Base-by-base conservation (phyloP, 2,888 invertebrate species). In the Morpho achilles region DNA sequence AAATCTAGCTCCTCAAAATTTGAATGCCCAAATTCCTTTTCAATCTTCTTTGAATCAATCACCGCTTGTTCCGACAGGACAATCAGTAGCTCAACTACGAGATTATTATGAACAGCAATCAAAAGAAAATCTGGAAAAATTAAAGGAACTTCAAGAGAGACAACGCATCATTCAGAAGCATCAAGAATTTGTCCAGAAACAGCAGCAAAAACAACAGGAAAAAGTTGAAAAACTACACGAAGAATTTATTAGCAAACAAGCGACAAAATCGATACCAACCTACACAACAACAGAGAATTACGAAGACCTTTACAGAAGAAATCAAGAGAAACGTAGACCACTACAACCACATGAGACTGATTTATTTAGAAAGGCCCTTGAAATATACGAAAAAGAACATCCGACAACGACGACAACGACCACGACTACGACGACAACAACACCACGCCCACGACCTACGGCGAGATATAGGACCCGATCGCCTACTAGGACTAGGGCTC, bases 121-220 rank as follows among this genome's bases (percentile, higher is more conserved):
- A n/a, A 92, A 94, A 69, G 91, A 94, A 64, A 91, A 91, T 65
- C 73, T 91, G 51, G 93, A 94, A 71, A 87, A 92, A 59, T 75
- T 94, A 1, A 93, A 93, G 67, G 95, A 95, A 67, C 92, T 95
- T 50, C 92, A 94, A 67, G 95, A 95, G 66, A 92, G 94, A 67
- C 94, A 94, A 69, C 92, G 94, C 64, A 91, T 95, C 5, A 95
- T 95, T 61, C 94, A 94, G 67, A 95, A 94, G 71, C 95, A 95
- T 66, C 95, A 95, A 69, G 93, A 95, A 66, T 94, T 95, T 67
- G 92, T 95, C 5, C 95, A 96, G 69, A 95, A 94, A 71, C 95
- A 95, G 70, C 95, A 96, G 68, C 93, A 96, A 67, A 95, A 95
- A 68, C 94, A 95, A 48, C 93, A 95, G 71, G 94, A 95, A 70